Evolutionary conservation across 2,797 vertebrate species (phyloP), one percentile per base, ranked within the genome.

Genomic region (Sebastiscus tertius): DNA sequence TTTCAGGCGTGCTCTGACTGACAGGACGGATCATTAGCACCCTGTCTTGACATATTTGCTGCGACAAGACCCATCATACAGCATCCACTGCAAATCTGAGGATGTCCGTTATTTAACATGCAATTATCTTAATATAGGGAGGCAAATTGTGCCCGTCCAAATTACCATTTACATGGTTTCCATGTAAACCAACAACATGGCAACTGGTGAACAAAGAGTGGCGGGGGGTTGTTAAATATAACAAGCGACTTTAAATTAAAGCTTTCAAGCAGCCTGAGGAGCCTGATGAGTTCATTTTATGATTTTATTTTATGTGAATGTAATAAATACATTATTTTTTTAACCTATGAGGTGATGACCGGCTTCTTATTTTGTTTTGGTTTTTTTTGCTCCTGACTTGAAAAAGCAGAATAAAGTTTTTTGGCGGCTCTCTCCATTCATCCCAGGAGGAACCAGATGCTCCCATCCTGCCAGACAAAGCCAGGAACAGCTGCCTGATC

Each of bases 401-500:
- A 86, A 89, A 49, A 84, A 71, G 76, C 84, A 72, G 68, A 63
- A 26, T 62, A 77, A 81, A 87, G 83, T 90, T 79, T 77, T 85
- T 79, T 9, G 62, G 83, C 65, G 59, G 75, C 72, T 81, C 71
- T 46, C 67, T 85, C 75, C 82, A 91, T 94, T 91, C 93, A 91
- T 92, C 88, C 89, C 82, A 86, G 90, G 83, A 90, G 87, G 79
- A 92, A 94, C 88, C 92, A 92, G 94, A 93, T 90, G 91, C 91
- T 94, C 88, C 93, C 73, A 60, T 91, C 78, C 92, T 87, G 90
- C 87, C 89, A 81, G 84, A 96, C 95, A 95, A 95, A 93, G 90
- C 88, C 86, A 66, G 79, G 89, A 94, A 95, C 96, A 96, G 95
- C 96, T 96, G 95, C 93, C 94, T 94, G 95, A 96, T 96, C 95